Evolutionary conservation across 1,140 invertebrate species (phyloP), one percentile per base, ranked within the genome.

Genomic region (Aphidius gifuensis): DNA sequence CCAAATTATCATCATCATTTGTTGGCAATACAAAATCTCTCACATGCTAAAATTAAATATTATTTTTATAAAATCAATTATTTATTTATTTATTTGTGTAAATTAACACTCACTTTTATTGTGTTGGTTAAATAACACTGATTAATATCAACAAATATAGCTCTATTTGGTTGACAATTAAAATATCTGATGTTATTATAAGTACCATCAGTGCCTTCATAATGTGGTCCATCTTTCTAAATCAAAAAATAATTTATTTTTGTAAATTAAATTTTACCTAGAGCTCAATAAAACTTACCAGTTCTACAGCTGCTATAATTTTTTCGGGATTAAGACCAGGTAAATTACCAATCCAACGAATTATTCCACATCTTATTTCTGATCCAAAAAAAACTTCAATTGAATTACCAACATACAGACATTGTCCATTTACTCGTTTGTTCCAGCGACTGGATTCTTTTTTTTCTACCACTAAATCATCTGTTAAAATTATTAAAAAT

Each of bases 291-390:
- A 70, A 62, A 65, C 62, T 78, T 75, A 88, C 88, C 83, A 89
- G 83, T 82, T 88, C 86, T 66, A 89, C 80, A 55, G 87, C 86
- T 72, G 89, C 89, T 75, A 86, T 87, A 67, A 81, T 76, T 77
- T 85, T 83, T 6, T 77, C 75, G 60, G 83, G 76, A 16, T 72
- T 74, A 55, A 68, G 64, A 55, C 77, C 79, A 8, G 77, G 69
- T 0, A 83, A 69, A 53, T 82, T 80, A 5, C 93, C 93, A 73
- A 96, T 91, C 93, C 94, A 96, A 74, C 89, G 86, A 64, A 96
- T 90, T 8, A 96, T 88, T 54, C 93, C 94, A 82, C 90, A 90
- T 42, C 85, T 72, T 61, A 83, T 76, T 61, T 82, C 78, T 58
- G 72, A 82, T 75, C 79, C 83, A 66, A 82, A 82, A 75, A 72